Percentiles rank a stretch among this genome's conserved stretches.
Evolutionary conservation across 2,888 invertebrate genomes (phyloP).

Genomic region (Salticus scenicus): DNA sequence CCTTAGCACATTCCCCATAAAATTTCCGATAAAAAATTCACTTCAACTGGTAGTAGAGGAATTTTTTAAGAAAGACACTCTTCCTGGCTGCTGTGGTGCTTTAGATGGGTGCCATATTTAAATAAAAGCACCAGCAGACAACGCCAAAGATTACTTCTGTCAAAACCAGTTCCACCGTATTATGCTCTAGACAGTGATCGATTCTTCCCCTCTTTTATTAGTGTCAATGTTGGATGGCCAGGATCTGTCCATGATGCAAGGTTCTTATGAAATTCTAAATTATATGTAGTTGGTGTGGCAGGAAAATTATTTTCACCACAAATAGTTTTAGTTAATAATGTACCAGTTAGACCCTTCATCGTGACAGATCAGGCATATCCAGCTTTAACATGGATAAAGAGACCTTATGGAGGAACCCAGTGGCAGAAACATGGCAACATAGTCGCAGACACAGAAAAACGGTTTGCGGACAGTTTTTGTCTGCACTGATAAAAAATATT

Average conservation of each 20-base stretch:
- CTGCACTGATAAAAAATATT: too few species aligned
- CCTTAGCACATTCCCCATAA: not conserved
- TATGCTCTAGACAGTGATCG: constrained; percentile 19
- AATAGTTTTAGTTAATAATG: not conserved
- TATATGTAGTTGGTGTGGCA: not conserved
- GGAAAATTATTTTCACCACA: not conserved
- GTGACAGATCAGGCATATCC: constrained; percentile 38
- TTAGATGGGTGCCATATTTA: constrained; percentile 40
- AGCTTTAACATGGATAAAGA: constrained; percentile 20
- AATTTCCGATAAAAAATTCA: not conserved
- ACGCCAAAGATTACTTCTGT: not conserved
- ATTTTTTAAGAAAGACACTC: not conserved
- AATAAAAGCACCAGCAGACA: constrained; percentile 20
- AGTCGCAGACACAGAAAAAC: too few species aligned
- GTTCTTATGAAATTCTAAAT: constrained; percentile 14
- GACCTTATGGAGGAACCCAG: not conserved
- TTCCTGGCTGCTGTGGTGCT: constrained; percentile 25
- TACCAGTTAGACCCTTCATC: not conserved
- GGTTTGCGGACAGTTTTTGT: too few species aligned
- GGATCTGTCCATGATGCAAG: constrained; percentile 39
- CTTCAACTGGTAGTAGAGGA: not conserved
- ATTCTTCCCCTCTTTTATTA: not conserved
- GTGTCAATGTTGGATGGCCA: constrained; percentile 36
- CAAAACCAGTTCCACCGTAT: not conserved
- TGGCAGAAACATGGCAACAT: too few species aligned